A percentile compares a stretch with the other conserved stretches of the same genome.
Conservation (phyloP, 2,797 vertebrate genomes). For the Neosilurus mollespiculum region DNA sequence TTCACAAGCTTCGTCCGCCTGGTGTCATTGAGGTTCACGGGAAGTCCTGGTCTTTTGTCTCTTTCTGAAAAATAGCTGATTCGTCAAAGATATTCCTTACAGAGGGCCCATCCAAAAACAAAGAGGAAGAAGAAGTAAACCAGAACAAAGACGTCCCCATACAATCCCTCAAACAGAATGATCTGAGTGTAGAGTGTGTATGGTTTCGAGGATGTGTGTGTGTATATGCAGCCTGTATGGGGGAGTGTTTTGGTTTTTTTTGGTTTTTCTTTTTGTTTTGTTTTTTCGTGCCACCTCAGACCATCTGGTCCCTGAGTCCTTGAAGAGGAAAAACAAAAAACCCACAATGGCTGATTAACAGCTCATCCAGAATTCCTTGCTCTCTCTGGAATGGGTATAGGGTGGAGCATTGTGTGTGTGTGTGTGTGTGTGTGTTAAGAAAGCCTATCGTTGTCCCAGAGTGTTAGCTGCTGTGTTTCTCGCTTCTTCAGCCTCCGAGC, state of each 20-base stretch:
- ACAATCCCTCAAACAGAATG: conserved; percentile 61
- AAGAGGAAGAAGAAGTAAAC: conserved; percentile 19
- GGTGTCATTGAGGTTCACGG: conserved; percentile 53
- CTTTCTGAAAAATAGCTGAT: conserved; percentile 51
- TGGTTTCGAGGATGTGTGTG: conserved; percentile 34
- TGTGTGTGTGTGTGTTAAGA: conserved; percentile 24
- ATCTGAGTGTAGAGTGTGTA: conserved; percentile 55
- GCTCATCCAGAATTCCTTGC: conserved; percentile 26
- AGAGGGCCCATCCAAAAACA: conserved; percentile 1
- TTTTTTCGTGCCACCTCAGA: conserved; percentile 65
- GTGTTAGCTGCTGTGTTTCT: conserved; percentile 39
- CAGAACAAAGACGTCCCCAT: conserved; percentile 57
- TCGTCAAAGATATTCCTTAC: conserved; percentile 63
- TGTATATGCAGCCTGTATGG: conserved; percentile 42
- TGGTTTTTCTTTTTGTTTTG: conserved; percentile 52
- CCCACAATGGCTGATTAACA: conserved; percentile 65
- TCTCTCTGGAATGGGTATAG: conserved; percentile 44
- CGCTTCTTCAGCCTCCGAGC: conserved; percentile 63
- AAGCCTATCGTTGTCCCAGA: conserved; percentile 29
- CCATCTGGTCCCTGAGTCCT: conserved; percentile 76
- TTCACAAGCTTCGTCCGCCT: conserved; percentile 69
- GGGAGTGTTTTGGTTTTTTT: conserved; percentile 50
- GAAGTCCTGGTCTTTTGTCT: conserved; percentile 60
- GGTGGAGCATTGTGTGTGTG: conserved; percentile 40
- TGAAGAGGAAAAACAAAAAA: conserved; percentile 48